phyloP scores from a whole-genome alignment of 2,888 invertebrate species.

The Drosophila meridionalis region DNA sequence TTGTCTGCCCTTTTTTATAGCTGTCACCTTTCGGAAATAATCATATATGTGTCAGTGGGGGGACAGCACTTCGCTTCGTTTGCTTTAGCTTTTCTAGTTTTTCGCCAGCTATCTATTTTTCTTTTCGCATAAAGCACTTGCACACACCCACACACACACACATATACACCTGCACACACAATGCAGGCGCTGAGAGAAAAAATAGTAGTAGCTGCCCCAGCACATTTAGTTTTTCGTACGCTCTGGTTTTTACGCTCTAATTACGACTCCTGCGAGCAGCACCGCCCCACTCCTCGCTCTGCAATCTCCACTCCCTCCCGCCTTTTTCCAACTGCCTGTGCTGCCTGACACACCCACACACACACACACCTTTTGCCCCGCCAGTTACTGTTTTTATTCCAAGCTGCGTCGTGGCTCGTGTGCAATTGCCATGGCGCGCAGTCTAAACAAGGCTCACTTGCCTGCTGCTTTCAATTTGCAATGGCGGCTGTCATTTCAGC shows the following conservation, averaged over 20 bases:
- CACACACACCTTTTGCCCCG: slow-evolving; percentile 6
- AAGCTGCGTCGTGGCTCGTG: slow-evolving; percentile 51
- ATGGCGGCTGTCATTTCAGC: slow-evolving; percentile 79
- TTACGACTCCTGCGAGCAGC: slow-evolving; percentile 77
- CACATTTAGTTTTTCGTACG: slow-evolving; percentile 80
- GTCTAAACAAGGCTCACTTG: slow-evolving; percentile 80
- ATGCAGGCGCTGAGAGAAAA: slow-evolving; percentile 51
- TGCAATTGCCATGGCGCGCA: slow-evolving; percentile 77
- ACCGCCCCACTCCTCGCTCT: not conserved
- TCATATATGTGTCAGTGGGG: slow-evolving; percentile 78
- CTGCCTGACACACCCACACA: slow-evolving; percentile 15
- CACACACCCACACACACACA: slow-evolving; percentile 36
- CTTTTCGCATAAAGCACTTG: slow-evolving; percentile 75
- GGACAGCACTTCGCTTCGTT: slow-evolving; percentile 77
- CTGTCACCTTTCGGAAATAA: slow-evolving; percentile 82
- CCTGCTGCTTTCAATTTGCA: slow-evolving; percentile 78
- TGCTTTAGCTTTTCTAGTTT: slow-evolving; percentile 78
- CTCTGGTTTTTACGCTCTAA: slow-evolving; percentile 85
- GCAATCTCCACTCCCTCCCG: not conserved
- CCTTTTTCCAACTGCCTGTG: slow-evolving; percentile 12
- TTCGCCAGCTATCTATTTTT: slow-evolving; percentile 76
- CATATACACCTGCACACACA: slow-evolving; percentile 29
- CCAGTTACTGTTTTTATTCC: slow-evolving; percentile 59
- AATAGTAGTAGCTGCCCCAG: slow-evolving; percentile 76
- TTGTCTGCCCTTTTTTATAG: slow-evolving; percentile 71